phyloP scores from a whole-genome alignment of 23 tunicate species.

The Halocynthia aurantium region DNA sequence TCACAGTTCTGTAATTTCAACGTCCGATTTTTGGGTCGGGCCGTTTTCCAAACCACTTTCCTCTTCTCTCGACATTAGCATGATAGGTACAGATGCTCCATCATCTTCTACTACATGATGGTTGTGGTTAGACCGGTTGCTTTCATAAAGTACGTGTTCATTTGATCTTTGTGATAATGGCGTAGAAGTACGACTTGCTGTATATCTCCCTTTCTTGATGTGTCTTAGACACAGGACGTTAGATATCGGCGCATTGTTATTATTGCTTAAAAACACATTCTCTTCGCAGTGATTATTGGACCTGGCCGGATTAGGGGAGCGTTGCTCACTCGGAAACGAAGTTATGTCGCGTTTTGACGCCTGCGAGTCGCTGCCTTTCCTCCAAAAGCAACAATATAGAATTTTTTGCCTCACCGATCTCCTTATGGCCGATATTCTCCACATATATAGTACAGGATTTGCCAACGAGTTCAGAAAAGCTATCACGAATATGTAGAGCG shows the following conservation, averaged over 20 bases:
- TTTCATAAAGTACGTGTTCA: neutral
- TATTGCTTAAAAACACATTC: conserved; percentile 4
- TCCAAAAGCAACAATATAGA: conserved; percentile 17
- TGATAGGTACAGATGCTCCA: too few species aligned
- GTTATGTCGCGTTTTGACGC: conserved; percentile 8
- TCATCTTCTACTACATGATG: too few species aligned
- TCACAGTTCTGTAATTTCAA: too few species aligned
- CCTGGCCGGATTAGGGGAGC: conserved; percentile 4
- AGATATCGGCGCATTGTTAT: conserved; percentile 12
- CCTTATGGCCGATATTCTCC: conserved; percentile 87
- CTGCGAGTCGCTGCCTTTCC: neutral
- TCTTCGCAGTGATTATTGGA: neutral
- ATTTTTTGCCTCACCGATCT: conserved; percentile 38
- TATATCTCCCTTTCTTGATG: conserved; percentile 18
- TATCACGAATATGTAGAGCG: conserved; percentile 47
- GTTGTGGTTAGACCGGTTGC: too few species aligned
- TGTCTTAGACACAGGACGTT: conserved; percentile 12
- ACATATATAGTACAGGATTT: conserved; percentile 80
- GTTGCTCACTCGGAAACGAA: conserved; percentile 12
- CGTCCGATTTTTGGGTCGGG: too few species aligned
- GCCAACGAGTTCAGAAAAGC: conserved; percentile 74
- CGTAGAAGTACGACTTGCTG: conserved; percentile 20
- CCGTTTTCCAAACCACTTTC: too few species aligned
- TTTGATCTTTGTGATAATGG: conserved; percentile 16
- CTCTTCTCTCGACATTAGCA: too few species aligned